Evolutionary conservation across 2,888 invertebrate species (phyloP), one percentile per base, ranked within the genome.

Genomic region (Cryptophagus acutangulus): DNA sequence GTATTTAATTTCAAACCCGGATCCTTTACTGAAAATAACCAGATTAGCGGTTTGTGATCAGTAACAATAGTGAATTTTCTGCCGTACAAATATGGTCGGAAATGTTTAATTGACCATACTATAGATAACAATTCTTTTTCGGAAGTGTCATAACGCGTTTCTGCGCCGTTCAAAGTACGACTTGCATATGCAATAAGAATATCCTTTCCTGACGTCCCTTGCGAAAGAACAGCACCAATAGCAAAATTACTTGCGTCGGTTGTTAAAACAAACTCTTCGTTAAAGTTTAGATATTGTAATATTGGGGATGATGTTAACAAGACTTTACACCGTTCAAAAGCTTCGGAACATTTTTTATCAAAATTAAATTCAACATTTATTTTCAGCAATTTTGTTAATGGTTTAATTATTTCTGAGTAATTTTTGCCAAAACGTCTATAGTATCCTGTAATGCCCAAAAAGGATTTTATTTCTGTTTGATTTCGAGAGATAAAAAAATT

Each of bases 31-130:
- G n/a, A n/a, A n/a, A 51, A 55, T 15, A 57, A 28, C 35, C 54
- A 56, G 2, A 50, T 17, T 9, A 57, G 34, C 1, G 53, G 52
- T 30, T 43, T 13, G 12, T 31, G 15, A 15, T 31, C 31, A n/a
- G 31, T 31, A 31, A 15, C 9, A 31, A 31, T 31, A 13, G 14
- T 15, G 16, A 31, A 31, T 31, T 31, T 31, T 3, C 31, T 13
- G n/a, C 31, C 31, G n/a, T 31, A 31, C 3, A 31, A 13, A 31
- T 31, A 31, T 3, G 31, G 31, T n/a, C 31, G 13, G 16, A 15
- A 37, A 33, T 57, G 54, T 10, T 37, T 52, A 6, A 56, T 49
- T 13, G 52, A 43, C 49, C 48, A 52, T 8, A 40, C 35, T 29
- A 51, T 46, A 1, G 53, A 52, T 16, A 53, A 17, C 12, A 41